These are phyloP conservation scores for Horisme vitalbata DNA, from an alignment of 2,888 invertebrate species.

Conservation along the genomic window DNA sequence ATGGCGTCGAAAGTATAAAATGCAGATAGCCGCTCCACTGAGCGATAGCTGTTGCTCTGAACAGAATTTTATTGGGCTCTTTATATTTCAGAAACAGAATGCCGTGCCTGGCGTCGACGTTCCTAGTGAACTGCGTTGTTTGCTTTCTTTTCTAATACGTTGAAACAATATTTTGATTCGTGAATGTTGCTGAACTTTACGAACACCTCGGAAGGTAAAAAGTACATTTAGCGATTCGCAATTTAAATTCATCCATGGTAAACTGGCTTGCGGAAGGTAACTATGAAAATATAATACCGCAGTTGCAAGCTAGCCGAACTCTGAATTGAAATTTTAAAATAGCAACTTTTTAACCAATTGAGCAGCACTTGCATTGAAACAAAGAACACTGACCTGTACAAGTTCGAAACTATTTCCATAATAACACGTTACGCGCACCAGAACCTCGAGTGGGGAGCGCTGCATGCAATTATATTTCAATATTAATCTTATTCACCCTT, in stretches of 20 bases:
- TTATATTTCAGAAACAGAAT: slow-evolving; percentile 33
- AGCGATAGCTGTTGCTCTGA: slow-evolving; percentile 62
- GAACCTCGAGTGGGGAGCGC: slow-evolving; percentile 37
- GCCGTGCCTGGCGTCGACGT: slow-evolving; percentile 18
- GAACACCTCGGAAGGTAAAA: slow-evolving; percentile 17
- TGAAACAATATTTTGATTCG: slow-evolving; percentile 29
- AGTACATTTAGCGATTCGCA: slow-evolving; percentile 18
- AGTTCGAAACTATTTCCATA: slow-evolving; percentile 68
- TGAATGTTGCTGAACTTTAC: slow-evolving; percentile 15
- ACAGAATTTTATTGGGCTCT: slow-evolving; percentile 65
- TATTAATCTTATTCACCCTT: slow-evolving; percentile 53
- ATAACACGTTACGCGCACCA: slow-evolving; percentile 56
- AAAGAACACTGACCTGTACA: slow-evolving; percentile 61
- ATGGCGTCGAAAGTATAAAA: slow-evolving; percentile 67
- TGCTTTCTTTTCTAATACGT: slow-evolving; percentile 33
- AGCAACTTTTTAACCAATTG: slow-evolving; percentile 46
- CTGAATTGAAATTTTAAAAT: slow-evolving; percentile 40
- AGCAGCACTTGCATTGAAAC: slow-evolving; percentile 56
- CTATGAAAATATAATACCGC: slow-evolving; percentile 16
- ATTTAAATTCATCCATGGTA: slow-evolving; percentile 32
- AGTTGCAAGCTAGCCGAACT: slow-evolving; percentile 21
- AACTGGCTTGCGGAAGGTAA: slow-evolving; percentile 35
- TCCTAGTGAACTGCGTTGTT: slow-evolving; percentile 38
- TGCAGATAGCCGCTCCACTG: slow-evolving; percentile 67
- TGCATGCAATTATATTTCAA: slow-evolving; percentile 69